Conservation (phyloP, 2,888 invertebrate species). For the Melipona beecheii region DNA sequence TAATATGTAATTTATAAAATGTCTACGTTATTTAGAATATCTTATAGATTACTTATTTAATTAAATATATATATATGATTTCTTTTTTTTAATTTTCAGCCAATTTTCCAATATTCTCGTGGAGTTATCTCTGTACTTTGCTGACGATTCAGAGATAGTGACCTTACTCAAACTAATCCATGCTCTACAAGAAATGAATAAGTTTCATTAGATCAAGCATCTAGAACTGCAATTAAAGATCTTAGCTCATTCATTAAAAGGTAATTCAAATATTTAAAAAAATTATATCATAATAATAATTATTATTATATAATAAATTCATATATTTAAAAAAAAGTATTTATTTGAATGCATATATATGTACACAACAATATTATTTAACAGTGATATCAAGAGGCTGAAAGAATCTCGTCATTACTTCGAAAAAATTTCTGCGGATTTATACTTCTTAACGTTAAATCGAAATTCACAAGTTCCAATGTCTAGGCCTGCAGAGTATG, state of each 20-base stretch:
- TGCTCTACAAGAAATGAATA: conserved; percentile 95
- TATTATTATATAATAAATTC: conserved; percentile 76
- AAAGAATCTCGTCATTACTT: conserved; percentile 96
- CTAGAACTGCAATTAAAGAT: conserved; percentile 95
- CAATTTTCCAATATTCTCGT: conserved; percentile 94
- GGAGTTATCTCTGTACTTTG: conserved; percentile 95
- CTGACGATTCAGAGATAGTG: conserved; percentile 92
- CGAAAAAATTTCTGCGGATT: conserved; percentile 96
- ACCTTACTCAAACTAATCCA: conserved; percentile 92
- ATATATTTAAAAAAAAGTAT: no score
- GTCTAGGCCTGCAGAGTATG: conserved; percentile 92
- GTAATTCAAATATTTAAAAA: conserved; percentile 84
- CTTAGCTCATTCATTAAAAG: conserved; percentile 95
- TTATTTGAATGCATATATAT: not conserved
- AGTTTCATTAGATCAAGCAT: conserved; percentile 97
- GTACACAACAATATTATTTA: conserved; percentile 74
- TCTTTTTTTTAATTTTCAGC: conserved; percentile 84
- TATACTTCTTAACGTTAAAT: conserved; percentile 90
- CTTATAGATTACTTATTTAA: not conserved
- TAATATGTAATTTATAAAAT: not conserved
- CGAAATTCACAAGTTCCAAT: conserved; percentile 95
- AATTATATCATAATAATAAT: no score
- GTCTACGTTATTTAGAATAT: not conserved
- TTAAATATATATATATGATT: not conserved
- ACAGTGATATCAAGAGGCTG: conserved; percentile 94